phyloP scores from a whole-genome alignment of 2,888 invertebrate species.

The Pyrgus malvae region DNA sequence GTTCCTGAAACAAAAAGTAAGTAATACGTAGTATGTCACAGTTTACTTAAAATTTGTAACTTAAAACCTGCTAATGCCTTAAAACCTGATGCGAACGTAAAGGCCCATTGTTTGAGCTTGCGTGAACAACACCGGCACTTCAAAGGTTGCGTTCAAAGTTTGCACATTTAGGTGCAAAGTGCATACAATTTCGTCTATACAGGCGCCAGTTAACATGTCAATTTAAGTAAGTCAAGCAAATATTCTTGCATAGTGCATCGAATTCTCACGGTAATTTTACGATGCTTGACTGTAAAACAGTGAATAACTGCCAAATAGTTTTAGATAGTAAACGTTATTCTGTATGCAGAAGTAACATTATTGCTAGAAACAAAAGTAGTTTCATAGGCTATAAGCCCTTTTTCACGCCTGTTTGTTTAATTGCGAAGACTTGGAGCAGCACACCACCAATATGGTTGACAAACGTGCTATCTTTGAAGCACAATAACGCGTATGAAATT shows the following conservation, averaged over 20 bases:
- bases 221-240: not conserved
- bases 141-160: constrained; percentile 47
- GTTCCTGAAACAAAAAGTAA: not conserved
- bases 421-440: too few relatives aligned
- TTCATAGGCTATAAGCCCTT: too few relatives aligned
- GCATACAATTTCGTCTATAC: constrained; percentile 1
- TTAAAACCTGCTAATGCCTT: constrained; percentile 59
- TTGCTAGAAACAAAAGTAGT: too few relatives aligned
- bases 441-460: too few relatives aligned
- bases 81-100: constrained; percentile 68
- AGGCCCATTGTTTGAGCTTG: constrained; percentile 64
- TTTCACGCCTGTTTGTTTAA: too few relatives aligned
- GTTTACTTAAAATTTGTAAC: constrained; percentile 51
- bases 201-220: not conserved
- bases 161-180: constrained; percentile 23
- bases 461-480: too few relatives aligned
- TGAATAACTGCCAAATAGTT: too few relatives aligned
- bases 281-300: too few relatives aligned
- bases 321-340: too few relatives aligned
- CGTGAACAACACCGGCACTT: constrained; percentile 66
- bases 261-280: not conserved
- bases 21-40: constrained; percentile 35
- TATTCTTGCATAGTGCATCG: not conserved
- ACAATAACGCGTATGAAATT: too few relatives aligned
- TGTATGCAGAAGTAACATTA: too few relatives aligned